Evolutionary conservation across 2,797 vertebrate genomes (phyloP).

Genomic region (Myoxocephalus aenaeus): DNA sequence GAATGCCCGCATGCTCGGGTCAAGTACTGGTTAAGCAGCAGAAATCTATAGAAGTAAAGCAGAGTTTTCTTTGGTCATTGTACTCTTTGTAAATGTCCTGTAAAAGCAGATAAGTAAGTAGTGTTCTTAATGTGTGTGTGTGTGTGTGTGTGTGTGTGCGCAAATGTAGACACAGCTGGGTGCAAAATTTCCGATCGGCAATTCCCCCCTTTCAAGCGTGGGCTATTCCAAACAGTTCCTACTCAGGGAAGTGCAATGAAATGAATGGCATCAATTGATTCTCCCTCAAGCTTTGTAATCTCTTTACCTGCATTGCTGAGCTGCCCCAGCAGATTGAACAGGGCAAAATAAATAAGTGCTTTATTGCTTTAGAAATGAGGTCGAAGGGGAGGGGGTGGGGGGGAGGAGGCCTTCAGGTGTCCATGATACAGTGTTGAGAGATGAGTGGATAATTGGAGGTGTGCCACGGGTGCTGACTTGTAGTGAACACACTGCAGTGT

Average conservation of each 20-base stretch:
- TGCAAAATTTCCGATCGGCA: conserved; percentile 38
- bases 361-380: conserved; percentile 78
- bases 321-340: conserved; percentile 73
- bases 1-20: conserved; percentile 20
- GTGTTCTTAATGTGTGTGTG: background rate
- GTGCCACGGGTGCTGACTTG: conserved; percentile 52
- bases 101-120: conserved; percentile 29
- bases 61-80: conserved; percentile 13
- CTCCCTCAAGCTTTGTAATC: conserved; percentile 81
- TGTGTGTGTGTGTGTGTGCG: no score
- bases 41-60: conserved; percentile 1
- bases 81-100: conserved; percentile 36
- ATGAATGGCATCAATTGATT: conserved; percentile 79
- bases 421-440: conserved; percentile 64
- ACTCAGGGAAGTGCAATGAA: conserved; percentile 52
- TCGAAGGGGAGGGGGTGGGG: conserved; percentile 4
- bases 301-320: conserved; percentile 77
- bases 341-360: conserved; percentile 76
- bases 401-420: conserved; percentile 61
- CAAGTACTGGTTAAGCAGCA: conserved; percentile 16
- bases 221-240: conserved; percentile 65
- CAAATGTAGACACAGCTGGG: conserved; percentile 51
- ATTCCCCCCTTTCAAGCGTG: conserved; percentile 49
- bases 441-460: conserved; percentile 78
- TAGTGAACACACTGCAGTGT: conserved; percentile 39